Evolutionary conservation across 2,888 invertebrate genomes (phyloP), one percentile per base, ranked within the genome.

Genomic region (Ptilodon capucinus): DNA sequence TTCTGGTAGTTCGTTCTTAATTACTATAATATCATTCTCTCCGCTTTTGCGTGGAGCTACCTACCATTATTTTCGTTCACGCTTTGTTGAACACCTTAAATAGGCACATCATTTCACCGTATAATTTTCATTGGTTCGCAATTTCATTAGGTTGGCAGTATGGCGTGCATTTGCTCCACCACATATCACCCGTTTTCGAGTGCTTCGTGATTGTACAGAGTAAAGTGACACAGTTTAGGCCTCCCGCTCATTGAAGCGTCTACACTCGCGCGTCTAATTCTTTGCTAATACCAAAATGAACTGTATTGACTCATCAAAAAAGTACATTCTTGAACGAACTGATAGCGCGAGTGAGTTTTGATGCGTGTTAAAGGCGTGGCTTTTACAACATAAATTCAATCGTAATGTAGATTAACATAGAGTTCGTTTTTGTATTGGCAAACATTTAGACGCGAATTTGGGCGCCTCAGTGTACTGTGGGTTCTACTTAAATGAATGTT

Each of bases 1-100:
- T 81, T 80, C 60, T 60, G 64, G 57, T 60, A 64, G 55, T 64
- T 60, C 78, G 65, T 62, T 71, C 72, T 80, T 84, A 84, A 86
- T 84, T 85, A 79, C 79, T 79, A 74, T 79, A 78, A 79, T 81
- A 78, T 76, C 67, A 76, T 79, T 79, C 63, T 61, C 68, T 74
- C 61, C 69, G 65, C 67, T 72, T 71, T 71, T 44, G 36, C 49
- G 41, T 46, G 30, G 41, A 9, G 30, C n/a, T n/a, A 60, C 47
- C 48, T 52, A 40, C 54, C 79, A 84, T 83, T 80, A 85, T 82
- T 79, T 76, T 70, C 76, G 38, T 79, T 78, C 74, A 84, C 72
- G 83, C 79, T 79, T 84, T 79, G 83, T 78, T 84, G 74, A 79
- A 71, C 75, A 74, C 50, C 18, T 51, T 68, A 59, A 84, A 80